phyloP scores from a whole-genome alignment of 2,797 vertebrate species.

The Psittacula echo region DNA sequence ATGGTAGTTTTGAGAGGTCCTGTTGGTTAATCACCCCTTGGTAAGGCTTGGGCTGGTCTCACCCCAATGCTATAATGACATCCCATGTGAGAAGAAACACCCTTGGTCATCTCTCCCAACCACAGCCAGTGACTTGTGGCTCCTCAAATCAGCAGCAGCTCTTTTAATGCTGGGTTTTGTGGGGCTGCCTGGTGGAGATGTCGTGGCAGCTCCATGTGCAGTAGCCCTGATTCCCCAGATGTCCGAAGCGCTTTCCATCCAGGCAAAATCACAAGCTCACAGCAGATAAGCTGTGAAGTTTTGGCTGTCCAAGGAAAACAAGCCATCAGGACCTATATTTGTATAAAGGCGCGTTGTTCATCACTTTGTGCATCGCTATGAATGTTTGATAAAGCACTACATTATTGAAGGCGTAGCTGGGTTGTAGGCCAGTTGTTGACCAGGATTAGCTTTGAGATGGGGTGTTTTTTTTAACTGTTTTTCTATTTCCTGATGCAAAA shows the following conservation, averaged over 20 bases:
- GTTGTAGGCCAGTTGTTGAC: constrained; percentile 31
- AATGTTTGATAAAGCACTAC: constrained; percentile 80
- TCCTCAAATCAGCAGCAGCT: not conserved
- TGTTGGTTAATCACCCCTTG: accelerated
- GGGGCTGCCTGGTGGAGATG: not conserved
- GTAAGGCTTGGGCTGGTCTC: not conserved
- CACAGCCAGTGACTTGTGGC: not conserved
- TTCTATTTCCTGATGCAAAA: not conserved
- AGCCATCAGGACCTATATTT: constrained; percentile 71
- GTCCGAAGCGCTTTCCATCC: constrained; percentile 64
- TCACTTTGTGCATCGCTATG: constrained; percentile 69
- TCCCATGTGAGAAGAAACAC: not conserved
- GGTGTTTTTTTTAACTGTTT: accelerated
- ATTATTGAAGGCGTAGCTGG: constrained; percentile 75
- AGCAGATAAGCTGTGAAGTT: constrained; percentile 73
- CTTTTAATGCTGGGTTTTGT: not conserved
- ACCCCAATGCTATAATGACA: accelerated
- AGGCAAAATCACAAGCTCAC: constrained; percentile 50
- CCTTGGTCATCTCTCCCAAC: not conserved
- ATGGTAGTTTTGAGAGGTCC: not conserved
- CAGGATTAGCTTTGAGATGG: constrained; percentile 30
- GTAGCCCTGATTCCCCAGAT: constrained; percentile 67
- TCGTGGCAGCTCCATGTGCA: not conserved
- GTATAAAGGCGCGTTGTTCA: constrained; percentile 62
- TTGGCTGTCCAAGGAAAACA: constrained; percentile 67